Evolutionary conservation across 2,797 vertebrate genomes (phyloP).

Genomic region (Peromyscus nudipes): DNA sequence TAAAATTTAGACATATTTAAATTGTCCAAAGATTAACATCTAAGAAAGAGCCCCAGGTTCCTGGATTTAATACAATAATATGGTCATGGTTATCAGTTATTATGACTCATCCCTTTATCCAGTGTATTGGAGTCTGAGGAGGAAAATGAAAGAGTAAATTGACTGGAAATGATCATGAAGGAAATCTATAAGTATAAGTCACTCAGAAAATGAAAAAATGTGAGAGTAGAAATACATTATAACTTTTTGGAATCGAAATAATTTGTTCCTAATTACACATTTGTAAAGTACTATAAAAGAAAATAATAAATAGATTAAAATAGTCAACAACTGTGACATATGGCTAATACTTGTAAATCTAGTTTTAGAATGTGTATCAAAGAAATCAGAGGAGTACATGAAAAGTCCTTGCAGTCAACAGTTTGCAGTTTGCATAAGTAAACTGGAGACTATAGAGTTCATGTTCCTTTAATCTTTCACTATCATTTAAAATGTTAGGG

Average conservation of each 20-base stretch:
- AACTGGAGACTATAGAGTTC: too few relatives aligned
- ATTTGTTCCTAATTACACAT: neutral
- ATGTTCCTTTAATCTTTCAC: neutral
- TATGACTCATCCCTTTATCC: neutral
- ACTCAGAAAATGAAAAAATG: neutral
- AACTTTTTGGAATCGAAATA: conserved; percentile 11
- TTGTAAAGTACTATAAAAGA: neutral
- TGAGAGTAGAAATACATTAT: neutral
- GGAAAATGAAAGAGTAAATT: neutral
- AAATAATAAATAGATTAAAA: neutral
- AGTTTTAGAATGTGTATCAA: neutral
- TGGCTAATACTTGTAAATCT: neutral
- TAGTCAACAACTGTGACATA: neutral
- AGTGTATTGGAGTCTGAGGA: neutral
- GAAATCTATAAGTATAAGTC: neutral
- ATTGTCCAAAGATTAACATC: neutral
- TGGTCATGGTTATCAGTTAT: neutral
- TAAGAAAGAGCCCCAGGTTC: neutral
- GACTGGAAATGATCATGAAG: neutral
- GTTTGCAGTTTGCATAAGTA: neutral
- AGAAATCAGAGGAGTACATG: neutral
- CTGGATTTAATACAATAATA: neutral
- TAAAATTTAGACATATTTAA: neutral
- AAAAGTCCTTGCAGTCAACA: neutral
- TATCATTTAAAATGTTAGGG: neutral